phyloP scores from a whole-genome alignment of 2,113 vertebrate species.

The Daubentonia madagascariensis region DNA sequence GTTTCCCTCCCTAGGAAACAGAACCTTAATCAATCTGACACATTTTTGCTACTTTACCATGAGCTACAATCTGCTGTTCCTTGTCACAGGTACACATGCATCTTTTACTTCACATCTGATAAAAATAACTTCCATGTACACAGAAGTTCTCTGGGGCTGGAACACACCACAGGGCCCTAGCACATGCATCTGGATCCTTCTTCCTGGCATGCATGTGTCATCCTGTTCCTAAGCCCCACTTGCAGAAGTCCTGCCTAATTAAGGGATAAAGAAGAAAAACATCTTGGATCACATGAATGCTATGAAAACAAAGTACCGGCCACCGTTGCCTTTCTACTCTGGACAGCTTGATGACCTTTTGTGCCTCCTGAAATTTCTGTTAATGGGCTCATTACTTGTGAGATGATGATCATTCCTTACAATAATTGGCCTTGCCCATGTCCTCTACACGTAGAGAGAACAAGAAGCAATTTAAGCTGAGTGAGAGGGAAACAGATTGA shows the following conservation, averaged over 20 bases:
- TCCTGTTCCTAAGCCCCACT: neutral
- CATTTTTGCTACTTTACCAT: too few relatives aligned
- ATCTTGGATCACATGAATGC: accelerated
- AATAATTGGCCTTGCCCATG: neutral
- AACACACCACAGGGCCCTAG: neutral
- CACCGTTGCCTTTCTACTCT: neutral
- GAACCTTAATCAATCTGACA: too few relatives aligned
- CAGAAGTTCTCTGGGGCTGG: neutral
- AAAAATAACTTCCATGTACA: neutral
- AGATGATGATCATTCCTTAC: neutral
- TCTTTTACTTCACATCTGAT: too few relatives aligned
- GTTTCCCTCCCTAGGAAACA: neutral
- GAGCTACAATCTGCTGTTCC: neutral
- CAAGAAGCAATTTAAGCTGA: neutral
- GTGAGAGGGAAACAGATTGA: neutral
- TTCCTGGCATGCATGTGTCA: neutral
- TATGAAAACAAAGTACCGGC: accelerated
- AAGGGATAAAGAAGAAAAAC: neutral
- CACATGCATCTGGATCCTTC: accelerated
- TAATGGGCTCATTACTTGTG: neutral
- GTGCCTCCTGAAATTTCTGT: neutral
- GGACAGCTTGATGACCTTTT: neutral
- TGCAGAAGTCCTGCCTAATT: neutral
- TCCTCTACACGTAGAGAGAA: neutral
- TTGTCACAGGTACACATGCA: accelerated